Evolutionary conservation across 1,140 invertebrate species (phyloP), one percentile per base, ranked within the genome.

Genomic region (Probaryconus sp.): DNA sequence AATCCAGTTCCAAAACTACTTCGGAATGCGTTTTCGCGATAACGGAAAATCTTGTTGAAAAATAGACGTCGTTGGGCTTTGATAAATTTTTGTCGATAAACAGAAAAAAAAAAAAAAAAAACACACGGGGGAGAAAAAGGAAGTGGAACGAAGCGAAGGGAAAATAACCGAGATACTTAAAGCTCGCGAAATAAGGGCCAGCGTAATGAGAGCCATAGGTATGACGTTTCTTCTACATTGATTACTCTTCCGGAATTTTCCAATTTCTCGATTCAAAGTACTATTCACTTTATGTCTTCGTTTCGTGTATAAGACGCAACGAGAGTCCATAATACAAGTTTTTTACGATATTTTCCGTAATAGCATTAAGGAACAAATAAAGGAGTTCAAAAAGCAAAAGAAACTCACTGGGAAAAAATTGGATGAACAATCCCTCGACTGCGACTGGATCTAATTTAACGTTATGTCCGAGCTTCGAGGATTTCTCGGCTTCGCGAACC

Each of bases 371-470:
- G 55, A 61, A 53, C 38, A 61, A 70, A 70, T 63, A 70, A 71
- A 63, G 35, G 17, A 63, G 30, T 18, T 42, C 40, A 51, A 45
- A 18, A 63, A 40, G 40, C 33, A 40, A 65, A 10, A 30, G 51
- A 48, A 55, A 24, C 24, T 47, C 10, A n/a, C n/a, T n/a, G n/a
- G 18, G 7, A 28, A 51, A 65, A 72, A 51, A 53, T 38, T 51
- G 42, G 38, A 50, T 43, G 63, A 73, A 67, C 63, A 65, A 73
- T 67, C 51, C 47, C 53, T 60, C 50, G n/a, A 30, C 42, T 30
- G 43, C 33, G 56, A 56, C 50, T 38, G 55, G 48, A 75, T 75
- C 65, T 69, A 75, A 75, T 75, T 75, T 69, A 75, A 65, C 65
- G 71, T 68, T 68, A 75, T 55, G 47, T 70, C 56, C 65, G 35